Base-by-base conservation (phyloP, 2,888 invertebrate genomes). In the Strigamia transsilvanica region DNA sequence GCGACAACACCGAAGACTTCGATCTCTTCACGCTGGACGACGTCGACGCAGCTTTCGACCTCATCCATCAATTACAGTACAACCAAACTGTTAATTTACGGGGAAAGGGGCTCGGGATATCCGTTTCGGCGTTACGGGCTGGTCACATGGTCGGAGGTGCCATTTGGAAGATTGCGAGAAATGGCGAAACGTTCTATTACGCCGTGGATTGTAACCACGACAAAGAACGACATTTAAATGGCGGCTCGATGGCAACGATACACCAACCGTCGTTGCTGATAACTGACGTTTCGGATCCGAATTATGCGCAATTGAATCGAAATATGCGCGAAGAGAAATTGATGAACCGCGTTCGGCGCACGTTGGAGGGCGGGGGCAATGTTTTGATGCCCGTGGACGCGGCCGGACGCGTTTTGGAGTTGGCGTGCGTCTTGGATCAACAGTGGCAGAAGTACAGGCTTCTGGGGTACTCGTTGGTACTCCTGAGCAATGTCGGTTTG, bases 121-220 rank as follows among this genome's bases (percentile, higher is more conserved):
- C 96, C 13, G 94, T 91, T 61, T 98, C 98, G 0, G 98, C 99
- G 0, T 89, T 99, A 23, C 96, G 98, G 7, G 99, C 98, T 1
- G 91, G 99, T 0, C 99, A 99, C 88, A 97, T 99, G 92, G 94
- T 99, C 78, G 99, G 99, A 1, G 99, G 99, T 18, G 97, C 99
- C 0, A 95, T 99, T 80, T 99, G 99, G 99, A 95, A 97, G 86
- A 98, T 99, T 27, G 94, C 97, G 38, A 99, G 99, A 87, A 95
- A 97, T 42, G 98, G 98, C 0, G 99, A 99, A 87, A 99, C 99
- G 86, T 98, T 99, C 84, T 93, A 99, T 0, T 99, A 99, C 88
- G 99, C 98, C 0, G 94, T 97, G 0, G 99, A 99, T 87, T 99
- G 97, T 87, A 99, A 99, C 89, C 99, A 99, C 88, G 99, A 99